phyloP scores from a whole-genome alignment of 2,888 invertebrate species.

The Chirona hameri region DNA sequence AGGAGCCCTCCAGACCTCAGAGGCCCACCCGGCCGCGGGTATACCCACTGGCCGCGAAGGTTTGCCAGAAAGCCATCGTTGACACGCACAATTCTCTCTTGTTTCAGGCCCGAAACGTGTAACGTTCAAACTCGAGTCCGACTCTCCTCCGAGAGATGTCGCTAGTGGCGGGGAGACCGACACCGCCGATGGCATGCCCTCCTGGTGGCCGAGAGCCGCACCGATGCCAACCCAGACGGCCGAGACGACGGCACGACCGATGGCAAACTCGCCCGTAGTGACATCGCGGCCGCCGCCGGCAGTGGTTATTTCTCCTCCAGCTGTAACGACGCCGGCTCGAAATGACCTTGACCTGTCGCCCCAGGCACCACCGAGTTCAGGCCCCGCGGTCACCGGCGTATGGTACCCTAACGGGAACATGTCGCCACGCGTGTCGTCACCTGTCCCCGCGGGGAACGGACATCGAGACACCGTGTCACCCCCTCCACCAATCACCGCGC shows the following conservation, averaged over 20 bases:
- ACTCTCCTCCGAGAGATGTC: background rate
- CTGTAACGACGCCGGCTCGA: background rate
- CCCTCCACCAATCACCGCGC: no score
- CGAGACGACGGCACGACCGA: background rate
- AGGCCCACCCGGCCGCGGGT: no score
- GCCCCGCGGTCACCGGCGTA: background rate
- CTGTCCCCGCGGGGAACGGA: background rate
- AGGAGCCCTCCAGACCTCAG: no score
- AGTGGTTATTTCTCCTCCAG: background rate
- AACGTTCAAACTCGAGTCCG: slow-evolving; percentile 2
- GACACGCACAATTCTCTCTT: no score
- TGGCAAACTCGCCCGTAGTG: background rate
- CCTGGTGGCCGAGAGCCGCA: background rate
- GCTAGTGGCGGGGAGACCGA: background rate
- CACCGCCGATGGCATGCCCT: background rate
- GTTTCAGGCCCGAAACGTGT: background rate
- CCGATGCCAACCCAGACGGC: background rate
- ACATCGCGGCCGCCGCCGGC: background rate
- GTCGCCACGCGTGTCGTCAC: background rate
- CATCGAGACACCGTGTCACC: background rate
- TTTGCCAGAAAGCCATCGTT: no score
- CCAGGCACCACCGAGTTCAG: background rate
- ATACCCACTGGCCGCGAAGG: no score
- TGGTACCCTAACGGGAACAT: background rate
- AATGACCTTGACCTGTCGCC: background rate